These are phyloP conservation scores for Odocoileus virginianus DNA, from an alignment of 2,113 vertebrate genomes.

Conservation along the genomic window DNA sequence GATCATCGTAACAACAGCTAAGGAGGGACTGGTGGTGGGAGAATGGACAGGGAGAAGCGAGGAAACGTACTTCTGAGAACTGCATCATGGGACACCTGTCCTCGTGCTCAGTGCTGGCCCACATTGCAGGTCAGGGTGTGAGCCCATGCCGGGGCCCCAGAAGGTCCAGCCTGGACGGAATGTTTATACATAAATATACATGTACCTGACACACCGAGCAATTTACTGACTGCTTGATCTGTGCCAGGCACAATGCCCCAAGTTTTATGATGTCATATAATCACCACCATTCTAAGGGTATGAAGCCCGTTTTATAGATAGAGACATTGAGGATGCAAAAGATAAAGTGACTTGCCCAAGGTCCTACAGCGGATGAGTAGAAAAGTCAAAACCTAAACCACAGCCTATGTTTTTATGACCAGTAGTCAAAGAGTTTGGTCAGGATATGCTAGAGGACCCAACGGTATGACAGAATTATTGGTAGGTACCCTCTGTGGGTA, in stretches of 20 bases:
- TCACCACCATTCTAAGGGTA: not conserved
- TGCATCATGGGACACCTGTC: not conserved
- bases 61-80: not conserved
- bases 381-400: not conserved
- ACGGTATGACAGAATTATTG: not conserved
- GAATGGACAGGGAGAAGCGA: not conserved
- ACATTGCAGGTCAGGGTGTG: not conserved
- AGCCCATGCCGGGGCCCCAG: not conserved
- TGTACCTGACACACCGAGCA: not conserved
- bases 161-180: not conserved
- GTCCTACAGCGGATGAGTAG: not conserved
- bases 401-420: not conserved
- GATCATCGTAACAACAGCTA: not conserved
- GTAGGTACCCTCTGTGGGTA: not conserved
- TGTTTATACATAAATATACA: not conserved
- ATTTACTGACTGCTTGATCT: not conserved
- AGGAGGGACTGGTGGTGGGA: not conserved
- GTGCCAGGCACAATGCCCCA: not conserved
- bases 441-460: not conserved
- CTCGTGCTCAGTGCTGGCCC: not conserved
- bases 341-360: not conserved
- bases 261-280: not conserved
- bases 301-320: not conserved
- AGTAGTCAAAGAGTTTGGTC: not conserved
- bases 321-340: not conserved